Evolutionary conservation across 2,113 vertebrate genomes (phyloP), one percentile per base, ranked within the genome.

Genomic region (Ciconia maguari): DNA sequence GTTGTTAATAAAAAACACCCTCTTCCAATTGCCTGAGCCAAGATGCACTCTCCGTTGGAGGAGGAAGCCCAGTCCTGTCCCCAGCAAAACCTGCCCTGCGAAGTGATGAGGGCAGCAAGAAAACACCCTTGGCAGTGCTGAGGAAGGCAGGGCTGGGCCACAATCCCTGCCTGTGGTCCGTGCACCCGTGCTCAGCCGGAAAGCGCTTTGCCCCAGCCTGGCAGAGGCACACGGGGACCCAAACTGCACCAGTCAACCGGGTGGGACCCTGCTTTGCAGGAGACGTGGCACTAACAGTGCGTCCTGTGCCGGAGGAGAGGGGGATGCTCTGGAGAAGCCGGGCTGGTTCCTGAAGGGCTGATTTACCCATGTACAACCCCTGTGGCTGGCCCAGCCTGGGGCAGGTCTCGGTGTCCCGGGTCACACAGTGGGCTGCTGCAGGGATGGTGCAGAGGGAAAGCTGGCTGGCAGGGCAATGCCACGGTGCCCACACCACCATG

Each of bases 1-100:
- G 93, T 90, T 94, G 81, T 90, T 96, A 95, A 96, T 96, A 93
- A 94, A 96, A 94, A 61, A 3, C 87, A 93, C 78, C 70, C 82
- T 96, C 87, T 95, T 93, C 66, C 70, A 95, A 76, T 72, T 88
- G 58, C 62, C 62, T 83, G 78, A 65, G 87, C 81, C 25, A 65
- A 91, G 66, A 57, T 7, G 20, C 30, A 44, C 14, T 85, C 38
- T 71, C 34, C 2, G 1, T 8, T 72, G 60, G 61, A 90, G 30
- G 15, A 89, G 64, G 36, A 24, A 87, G 57, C 48, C 76, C 10
- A 29, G 51, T 84, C n/a, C 80, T 7, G 7, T 81, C 42, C 51
- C 13, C 34, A 41, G 82, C 49, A 89, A 96, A 95, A 86, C 90
- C 79, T 91, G 94, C 70, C 54, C 36, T 51, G 49, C 49, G 42